Percentiles rank a stretch among this genome's conserved stretches.
These are phyloP conservation scores for Mirza zaza DNA, from an alignment of 2,113 vertebrate species.

Conservation along the genomic window DNA sequence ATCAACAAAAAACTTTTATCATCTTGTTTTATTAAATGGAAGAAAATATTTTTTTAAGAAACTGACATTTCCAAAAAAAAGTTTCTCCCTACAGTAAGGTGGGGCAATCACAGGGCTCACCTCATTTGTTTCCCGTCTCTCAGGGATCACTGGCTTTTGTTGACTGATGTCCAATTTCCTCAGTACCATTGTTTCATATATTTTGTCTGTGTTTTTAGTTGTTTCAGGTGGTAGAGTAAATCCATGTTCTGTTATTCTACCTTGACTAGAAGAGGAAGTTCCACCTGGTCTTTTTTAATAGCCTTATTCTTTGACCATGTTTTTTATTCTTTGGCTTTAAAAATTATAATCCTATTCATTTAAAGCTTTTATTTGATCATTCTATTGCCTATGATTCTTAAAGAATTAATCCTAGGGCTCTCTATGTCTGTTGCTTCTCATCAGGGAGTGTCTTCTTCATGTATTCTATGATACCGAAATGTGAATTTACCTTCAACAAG, in stretches of 20 bases:
- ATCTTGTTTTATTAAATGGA: too few species aligned
- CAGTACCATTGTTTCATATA: background rate
- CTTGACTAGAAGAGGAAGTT: background rate
- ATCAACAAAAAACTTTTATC: too few species aligned
- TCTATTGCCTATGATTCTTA: background rate
- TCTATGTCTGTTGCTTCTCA: background rate
- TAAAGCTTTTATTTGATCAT: background rate
- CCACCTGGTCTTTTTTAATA: background rate
- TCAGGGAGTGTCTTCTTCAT: background rate
- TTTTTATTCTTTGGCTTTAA: slow-evolving; percentile 22
- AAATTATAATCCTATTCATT: background rate
- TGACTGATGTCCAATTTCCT: background rate
- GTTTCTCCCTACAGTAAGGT: background rate
- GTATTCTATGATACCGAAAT: background rate
- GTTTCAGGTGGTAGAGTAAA: background rate
- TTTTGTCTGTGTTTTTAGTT: background rate
- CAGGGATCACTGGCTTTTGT: background rate
- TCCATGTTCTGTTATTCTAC: background rate
- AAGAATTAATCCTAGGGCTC: background rate
- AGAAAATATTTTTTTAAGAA: background rate
- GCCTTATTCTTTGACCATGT: slow-evolving; percentile 7
- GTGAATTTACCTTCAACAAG: background rate
- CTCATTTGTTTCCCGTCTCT: background rate
- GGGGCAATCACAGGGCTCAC: background rate
- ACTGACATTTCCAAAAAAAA: background rate